Conservation (phyloP, 2,797 vertebrate species). For the Brachymystax lenok region DNA sequence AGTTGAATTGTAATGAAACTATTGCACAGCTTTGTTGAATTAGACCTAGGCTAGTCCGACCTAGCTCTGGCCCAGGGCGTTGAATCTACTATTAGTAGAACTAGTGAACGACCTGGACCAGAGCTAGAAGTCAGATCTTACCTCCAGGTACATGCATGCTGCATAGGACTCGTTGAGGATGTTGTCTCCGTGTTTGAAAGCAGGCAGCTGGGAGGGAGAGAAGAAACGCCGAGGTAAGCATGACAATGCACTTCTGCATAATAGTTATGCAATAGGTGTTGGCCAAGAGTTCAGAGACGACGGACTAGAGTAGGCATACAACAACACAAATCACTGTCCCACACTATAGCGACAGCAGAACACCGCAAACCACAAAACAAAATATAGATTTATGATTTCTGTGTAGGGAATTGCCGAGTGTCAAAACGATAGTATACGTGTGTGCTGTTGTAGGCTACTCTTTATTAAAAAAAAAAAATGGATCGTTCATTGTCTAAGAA, state of each 20-base stretch:
- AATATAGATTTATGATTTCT: neutral
- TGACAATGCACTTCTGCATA: slow-evolving; percentile 5
- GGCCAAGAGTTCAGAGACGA: neutral
- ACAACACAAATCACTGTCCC: neutral
- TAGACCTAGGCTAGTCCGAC: too few species aligned
- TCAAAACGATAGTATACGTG: neutral
- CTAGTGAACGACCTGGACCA: too few species aligned
- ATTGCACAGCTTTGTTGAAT: too few species aligned
- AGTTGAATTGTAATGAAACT: too few species aligned
- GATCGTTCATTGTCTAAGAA: neutral
- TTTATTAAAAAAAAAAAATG: too few species aligned
- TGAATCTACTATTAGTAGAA: too few species aligned
- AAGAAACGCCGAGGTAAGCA: neutral
- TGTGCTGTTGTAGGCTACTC: too few species aligned
- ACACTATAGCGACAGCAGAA: too few species aligned
- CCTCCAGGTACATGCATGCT: slow-evolving; percentile 76
- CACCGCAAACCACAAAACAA: too few species aligned
- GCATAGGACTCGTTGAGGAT: slow-evolving; percentile 72
- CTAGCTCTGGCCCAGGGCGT: too few species aligned
- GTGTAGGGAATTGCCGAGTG: neutral
- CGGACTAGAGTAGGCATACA: neutral
- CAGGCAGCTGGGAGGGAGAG: slow-evolving; percentile 61
- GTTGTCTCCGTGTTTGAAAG: slow-evolving; percentile 70
- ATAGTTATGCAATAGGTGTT: neutral
- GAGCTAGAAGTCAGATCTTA: slow-evolving; percentile 35